Evolutionary conservation across 1,140 invertebrate genomes (phyloP).

Genomic region (Cydia strobilella): DNA sequence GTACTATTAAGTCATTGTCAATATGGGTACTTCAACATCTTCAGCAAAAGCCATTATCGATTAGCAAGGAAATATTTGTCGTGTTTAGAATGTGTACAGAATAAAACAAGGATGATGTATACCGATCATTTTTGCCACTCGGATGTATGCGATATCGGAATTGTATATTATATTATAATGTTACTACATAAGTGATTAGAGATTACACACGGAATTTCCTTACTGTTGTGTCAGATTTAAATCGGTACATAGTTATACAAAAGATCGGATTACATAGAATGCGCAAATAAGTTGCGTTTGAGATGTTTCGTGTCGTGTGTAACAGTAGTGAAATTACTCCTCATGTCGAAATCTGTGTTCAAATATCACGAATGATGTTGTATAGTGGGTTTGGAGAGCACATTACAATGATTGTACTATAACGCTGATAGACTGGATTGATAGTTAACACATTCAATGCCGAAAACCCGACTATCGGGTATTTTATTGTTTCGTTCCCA

Average conservation of each 20-base stretch:
- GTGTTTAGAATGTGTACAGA: not conserved
- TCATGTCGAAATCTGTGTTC: constrained; percentile 13
- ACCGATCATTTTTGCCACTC: not conserved
- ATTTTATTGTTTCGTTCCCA: no score
- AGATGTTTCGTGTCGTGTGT: constrained; percentile 12
- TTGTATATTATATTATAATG: constrained; percentile 19
- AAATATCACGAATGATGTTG: not conserved
- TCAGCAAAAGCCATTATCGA: not conserved
- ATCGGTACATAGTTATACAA: not conserved
- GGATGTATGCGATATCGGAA: not conserved
- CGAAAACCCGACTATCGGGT: no score
- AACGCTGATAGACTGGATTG: not conserved
- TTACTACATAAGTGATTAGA: constrained; percentile 3
- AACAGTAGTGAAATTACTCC: not conserved
- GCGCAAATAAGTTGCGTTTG: not conserved
- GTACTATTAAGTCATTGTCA: not conserved
- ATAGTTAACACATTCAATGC: no score
- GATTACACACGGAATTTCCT: constrained; percentile 8
- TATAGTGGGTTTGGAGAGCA: not conserved
- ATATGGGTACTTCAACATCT: not conserved
- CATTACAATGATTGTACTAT: not conserved
- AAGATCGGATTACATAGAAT: no score
- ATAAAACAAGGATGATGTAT: not conserved
- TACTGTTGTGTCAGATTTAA: not conserved
- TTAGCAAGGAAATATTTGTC: not conserved